Conservation (phyloP, 1,140 invertebrate species). For the Tetranychus cinnabarinus region DNA sequence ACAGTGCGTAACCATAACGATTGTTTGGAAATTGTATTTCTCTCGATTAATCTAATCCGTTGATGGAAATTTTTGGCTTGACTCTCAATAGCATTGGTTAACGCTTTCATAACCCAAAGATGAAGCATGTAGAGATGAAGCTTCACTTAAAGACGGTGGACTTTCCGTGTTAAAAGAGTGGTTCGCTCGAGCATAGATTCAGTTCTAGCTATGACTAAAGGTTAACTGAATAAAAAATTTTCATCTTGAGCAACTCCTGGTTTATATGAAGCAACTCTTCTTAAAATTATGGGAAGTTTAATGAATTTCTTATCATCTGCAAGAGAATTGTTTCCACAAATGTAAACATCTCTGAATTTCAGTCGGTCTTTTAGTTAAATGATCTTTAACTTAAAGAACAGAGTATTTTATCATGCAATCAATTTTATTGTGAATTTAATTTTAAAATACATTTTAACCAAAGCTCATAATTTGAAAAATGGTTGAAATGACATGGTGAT, state of each 20-base stretch:
- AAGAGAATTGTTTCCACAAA: conserved; percentile 80
- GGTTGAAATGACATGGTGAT: too few species aligned
- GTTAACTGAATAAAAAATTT: conserved; percentile 59
- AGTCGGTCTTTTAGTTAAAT: conserved; percentile 65
- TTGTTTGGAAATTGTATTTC: too few species aligned
- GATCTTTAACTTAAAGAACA: conserved; percentile 72
- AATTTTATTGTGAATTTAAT: too few species aligned
- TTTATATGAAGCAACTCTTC: conserved; percentile 13
- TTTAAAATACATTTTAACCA: too few species aligned
- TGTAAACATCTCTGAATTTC: conserved; percentile 73
- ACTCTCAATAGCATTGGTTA: too few species aligned
- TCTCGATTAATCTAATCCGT: too few species aligned
- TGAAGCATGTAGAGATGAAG: background rate
- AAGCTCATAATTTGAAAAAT: too few species aligned
- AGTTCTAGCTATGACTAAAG: conserved; percentile 39
- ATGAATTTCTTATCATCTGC: conserved; percentile 55
- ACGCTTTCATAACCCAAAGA: too few species aligned
- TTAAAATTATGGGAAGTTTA: conserved; percentile 32
- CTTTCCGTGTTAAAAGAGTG: background rate
- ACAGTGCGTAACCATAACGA: too few species aligned
- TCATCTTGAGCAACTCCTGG: conserved; percentile 70
- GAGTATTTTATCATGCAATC: conserved; percentile 35
- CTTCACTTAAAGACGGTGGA: background rate
- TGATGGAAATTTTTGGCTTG: too few species aligned
- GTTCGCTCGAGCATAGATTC: conserved; percentile 1